A percentile compares a stretch with the other conserved stretches of the same genome.
Conservation (phyloP, 2,888 invertebrate genomes). For the Pyrrhia umbra region DNA sequence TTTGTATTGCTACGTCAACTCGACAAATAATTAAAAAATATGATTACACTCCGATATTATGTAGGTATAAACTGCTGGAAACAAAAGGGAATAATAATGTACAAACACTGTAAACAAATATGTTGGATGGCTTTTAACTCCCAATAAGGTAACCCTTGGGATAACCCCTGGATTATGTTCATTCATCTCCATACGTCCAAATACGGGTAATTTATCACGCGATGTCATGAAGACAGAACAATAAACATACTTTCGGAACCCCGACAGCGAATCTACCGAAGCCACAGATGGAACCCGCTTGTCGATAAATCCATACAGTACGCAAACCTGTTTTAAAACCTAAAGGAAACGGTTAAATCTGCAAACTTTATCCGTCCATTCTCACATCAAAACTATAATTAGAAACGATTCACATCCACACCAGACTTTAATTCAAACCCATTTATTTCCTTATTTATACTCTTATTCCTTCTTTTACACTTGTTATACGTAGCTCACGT, state of each 20-base stretch:
- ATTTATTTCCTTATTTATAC: slow-evolving; percentile 84
- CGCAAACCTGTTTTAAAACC: slow-evolving; percentile 54
- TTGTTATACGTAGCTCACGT: slow-evolving; percentile 86
- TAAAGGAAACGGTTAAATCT: slow-evolving; percentile 56
- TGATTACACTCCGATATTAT: no score
- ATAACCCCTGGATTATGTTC: slow-evolving; percentile 53
- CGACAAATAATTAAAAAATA: no score
- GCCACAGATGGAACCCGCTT: slow-evolving; percentile 46
- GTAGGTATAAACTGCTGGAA: neutral
- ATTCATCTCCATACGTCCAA: slow-evolving; percentile 60
- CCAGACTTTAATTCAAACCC: slow-evolving; percentile 77
- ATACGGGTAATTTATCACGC: slow-evolving; percentile 59
- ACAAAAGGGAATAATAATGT: slow-evolving; percentile 6
- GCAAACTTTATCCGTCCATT: slow-evolving; percentile 56
- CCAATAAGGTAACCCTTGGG: slow-evolving; percentile 47
- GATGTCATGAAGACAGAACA: slow-evolving; percentile 53
- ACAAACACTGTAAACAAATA: slow-evolving; percentile 29
- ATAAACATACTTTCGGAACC: slow-evolving; percentile 58
- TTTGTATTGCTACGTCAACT: no score
- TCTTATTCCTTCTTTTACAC: slow-evolving; percentile 80
- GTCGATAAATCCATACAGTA: slow-evolving; percentile 55
- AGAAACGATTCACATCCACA: slow-evolving; percentile 72
- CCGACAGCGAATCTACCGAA: slow-evolving; percentile 40
- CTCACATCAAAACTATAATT: slow-evolving; percentile 73
- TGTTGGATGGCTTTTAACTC: slow-evolving; percentile 41